Evolutionary conservation across 2,113 vertebrate genomes (phyloP), one percentile per base, ranked within the genome.

Genomic region (Eretmochelys imbricata): DNA sequence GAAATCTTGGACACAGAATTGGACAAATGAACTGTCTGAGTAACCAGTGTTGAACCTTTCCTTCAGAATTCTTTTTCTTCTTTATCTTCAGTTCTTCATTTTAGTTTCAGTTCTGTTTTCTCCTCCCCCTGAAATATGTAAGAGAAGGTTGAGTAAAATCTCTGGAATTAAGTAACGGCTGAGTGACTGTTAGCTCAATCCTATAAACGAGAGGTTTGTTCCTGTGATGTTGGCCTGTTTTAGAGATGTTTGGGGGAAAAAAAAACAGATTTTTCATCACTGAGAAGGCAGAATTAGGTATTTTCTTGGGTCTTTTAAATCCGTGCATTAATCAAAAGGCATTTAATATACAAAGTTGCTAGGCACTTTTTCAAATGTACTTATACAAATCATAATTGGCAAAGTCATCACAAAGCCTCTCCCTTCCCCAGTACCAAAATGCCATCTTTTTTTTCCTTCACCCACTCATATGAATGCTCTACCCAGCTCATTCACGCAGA

Each of bases 81-180:
- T 80, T 93, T 93, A 14, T 75, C 89, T 97, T 95, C 38, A 0
- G 87, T 96, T 97, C 89, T 89, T 84, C 31, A 85, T 92, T 55
- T 82, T 87, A n/a, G 62, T 96, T 97, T 96, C 84, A 62, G 87
- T 92, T 96, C 62, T 76, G 89, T 84, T 69, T 35, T 35, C 29
- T 96, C 88, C 87, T 80, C 55, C 94, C n/a, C 65, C 53, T 10
- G 38, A n/a, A 22, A 25, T 11, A 91, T 57, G 87, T 76, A 95
- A 93, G 81, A 72, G 55, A 69, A 81, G 14, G 55, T 75, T 93
- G 84, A 88, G 46, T 75, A 83, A 95, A 75, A n/a, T 80, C 49
- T 86, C 69, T 1, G 85, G 62, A 89, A 88, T 87, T 2, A 87
- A 76, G 35, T 54, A 83, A 38, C 83, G 31, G 19, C 80, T 12